Conservation (phyloP, 1,140 invertebrate species). For the Pararge aegeria region DNA sequence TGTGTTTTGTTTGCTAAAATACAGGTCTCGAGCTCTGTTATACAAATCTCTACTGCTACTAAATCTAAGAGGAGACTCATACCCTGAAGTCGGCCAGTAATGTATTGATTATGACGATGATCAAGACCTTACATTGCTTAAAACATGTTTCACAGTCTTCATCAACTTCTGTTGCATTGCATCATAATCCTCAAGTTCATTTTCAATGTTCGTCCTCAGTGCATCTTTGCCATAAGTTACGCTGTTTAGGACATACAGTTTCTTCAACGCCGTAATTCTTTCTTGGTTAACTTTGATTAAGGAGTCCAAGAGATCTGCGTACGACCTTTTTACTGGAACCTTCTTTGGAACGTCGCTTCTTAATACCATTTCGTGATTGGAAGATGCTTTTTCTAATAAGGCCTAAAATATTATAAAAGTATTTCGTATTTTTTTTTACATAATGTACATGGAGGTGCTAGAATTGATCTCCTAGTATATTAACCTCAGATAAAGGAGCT, state of each 20-base stretch:
- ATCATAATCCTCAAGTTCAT: background rate
- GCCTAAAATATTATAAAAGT: background rate
- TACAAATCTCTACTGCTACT: too few relatives aligned
- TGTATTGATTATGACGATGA: too few relatives aligned
- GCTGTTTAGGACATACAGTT: conserved; percentile 1
- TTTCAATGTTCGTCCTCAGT: conserved; percentile 2
- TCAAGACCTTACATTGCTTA: background rate
- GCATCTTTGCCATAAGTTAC: background rate
- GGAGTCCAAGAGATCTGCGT: background rate
- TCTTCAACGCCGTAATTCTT: background rate
- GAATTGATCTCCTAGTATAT: too few relatives aligned
- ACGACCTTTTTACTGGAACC: background rate
- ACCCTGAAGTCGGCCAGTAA: too few relatives aligned
- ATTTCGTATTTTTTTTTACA: too few relatives aligned
- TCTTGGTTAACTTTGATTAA: conserved; percentile 4
- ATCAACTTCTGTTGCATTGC: background rate
- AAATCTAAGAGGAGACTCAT: too few relatives aligned
- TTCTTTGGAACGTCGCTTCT: background rate
- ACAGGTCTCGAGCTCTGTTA: too few relatives aligned
- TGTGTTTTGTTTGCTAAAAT: too few relatives aligned
- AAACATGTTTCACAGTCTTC: background rate
- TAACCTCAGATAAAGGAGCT: too few relatives aligned
- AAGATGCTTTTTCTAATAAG: background rate
- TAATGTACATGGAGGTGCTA: too few relatives aligned
- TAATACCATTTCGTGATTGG: background rate